Evolutionary conservation across 2,888 invertebrate species (phyloP), one percentile per base, ranked within the genome.

Genomic region (Serrognathus titanus): DNA sequence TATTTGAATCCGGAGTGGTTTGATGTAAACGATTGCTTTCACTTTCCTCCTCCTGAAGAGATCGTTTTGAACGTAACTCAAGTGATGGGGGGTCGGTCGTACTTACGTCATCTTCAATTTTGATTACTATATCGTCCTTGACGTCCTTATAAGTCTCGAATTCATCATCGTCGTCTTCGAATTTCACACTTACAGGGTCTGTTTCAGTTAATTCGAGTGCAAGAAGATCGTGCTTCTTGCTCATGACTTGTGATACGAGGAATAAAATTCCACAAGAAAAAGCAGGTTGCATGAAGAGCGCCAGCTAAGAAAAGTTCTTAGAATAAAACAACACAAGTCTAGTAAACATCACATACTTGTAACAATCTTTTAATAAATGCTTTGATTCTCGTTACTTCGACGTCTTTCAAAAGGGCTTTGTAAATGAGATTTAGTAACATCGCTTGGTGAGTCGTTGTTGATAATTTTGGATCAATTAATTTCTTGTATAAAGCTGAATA

Each of bases 401-500:
- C 79, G 79, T 99, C 98, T 60, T 84, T 86, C 69, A 87, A 86
- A 67, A 97, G 79, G 41, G 94, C 89, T 74, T 92, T 90, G 78
- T 88, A 95, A 13, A 97, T 77, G 55, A 98, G 83, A 69, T 94
- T 94, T 63, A 97, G 82, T 64, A 97, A 85, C 62, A 94, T 84
- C 1, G 93, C 88, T 47, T 86, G 85, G 69, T 87, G 86, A 0
- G 85, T 83, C 0, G 90, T 86, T 9, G 83, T 83, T 4, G 82
- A 80, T 54, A 94, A 75, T 54, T 89, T 86, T 0, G 91, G 82
- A 74, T 92, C 92, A 0, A 89, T 75, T 55, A 99, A 75, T 73
- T 96, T 96, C 16, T 86, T 85, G 74, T 99, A 99, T 37, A 99
- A 82, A 0, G 94, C 90, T 58, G 87, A 85, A 78, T 96, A 97